These are phyloP conservation scores for Hydra vulgaris DNA, from an alignment of 30 jellyfish, hydroid and myxozoan species.

Conservation along the genomic window DNA sequence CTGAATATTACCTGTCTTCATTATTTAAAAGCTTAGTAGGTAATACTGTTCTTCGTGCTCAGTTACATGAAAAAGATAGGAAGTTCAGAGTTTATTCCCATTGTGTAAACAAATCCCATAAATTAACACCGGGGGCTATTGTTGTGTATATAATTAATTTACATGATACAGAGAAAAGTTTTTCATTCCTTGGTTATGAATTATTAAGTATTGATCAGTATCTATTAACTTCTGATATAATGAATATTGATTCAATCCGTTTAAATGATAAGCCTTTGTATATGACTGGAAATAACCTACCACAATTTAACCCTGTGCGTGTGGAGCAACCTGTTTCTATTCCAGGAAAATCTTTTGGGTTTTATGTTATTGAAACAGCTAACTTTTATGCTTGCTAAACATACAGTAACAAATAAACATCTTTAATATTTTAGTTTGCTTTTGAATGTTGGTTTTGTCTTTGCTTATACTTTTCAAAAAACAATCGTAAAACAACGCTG, in stretches of 20 bases:
- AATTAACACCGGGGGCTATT: conserved; percentile 47
- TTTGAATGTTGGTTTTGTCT: too few species aligned
- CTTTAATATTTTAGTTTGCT: too few species aligned
- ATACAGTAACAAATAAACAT: too few species aligned
- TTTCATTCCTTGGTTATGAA: conserved; percentile 21
- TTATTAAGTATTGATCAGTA: conserved; percentile 33
- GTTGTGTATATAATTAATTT: conserved; percentile 42
- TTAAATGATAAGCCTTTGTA: conserved; percentile 43
- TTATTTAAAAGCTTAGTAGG: conserved; percentile 71
- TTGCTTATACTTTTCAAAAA: too few species aligned
- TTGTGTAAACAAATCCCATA: conserved; percentile 1
- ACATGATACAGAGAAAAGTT: conserved; percentile 17
- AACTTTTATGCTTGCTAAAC: conserved; percentile 27
- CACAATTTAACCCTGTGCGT: conserved; percentile 23
- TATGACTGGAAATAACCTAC: conserved; percentile 33
- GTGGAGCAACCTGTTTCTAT: conserved; percentile 63
- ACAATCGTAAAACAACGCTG: too few species aligned
- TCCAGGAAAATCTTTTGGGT: conserved; percentile 61
- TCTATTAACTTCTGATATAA: conserved; percentile 52
- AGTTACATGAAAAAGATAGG: conserved; percentile 15
- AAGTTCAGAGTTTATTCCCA: conserved; percentile 50
- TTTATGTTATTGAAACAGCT: conserved; percentile 60
- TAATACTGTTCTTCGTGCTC: conserved; percentile 31
- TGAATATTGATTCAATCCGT: conserved; percentile 30
- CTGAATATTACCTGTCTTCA: conserved; percentile 64